Conservation (phyloP, 2,888 invertebrate species). For the Gymnocheta viridis region DNA sequence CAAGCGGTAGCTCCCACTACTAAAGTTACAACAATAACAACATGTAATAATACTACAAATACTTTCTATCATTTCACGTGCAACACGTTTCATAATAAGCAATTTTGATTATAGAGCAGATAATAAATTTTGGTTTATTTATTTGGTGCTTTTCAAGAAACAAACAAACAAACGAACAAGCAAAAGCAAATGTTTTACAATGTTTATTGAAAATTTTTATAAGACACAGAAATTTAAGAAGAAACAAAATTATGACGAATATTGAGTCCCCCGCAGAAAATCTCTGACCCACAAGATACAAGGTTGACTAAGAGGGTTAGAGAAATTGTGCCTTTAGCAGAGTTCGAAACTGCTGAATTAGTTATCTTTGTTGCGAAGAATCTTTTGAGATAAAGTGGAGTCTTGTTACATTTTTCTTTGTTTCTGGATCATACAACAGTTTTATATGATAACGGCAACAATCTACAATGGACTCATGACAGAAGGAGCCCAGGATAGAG, state of each 20-base stretch:
- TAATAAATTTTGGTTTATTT: slow-evolving; percentile 68
- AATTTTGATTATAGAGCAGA: slow-evolving; percentile 80
- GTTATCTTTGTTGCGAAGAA: no score
- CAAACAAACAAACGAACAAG: background rate
- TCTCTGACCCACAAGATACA: background rate
- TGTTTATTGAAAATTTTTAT: background rate
- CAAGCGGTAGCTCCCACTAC: slow-evolving; percentile 70
- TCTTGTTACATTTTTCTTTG: no score
- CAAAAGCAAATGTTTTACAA: background rate
- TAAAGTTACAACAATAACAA: slow-evolving; percentile 57
- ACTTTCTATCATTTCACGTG: slow-evolving; percentile 66
- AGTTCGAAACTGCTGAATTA: no score
- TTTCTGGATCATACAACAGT: no score
- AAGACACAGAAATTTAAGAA: background rate
- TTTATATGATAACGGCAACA: no score
- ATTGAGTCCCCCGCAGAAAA: background rate
- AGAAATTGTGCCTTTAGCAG: background rate
- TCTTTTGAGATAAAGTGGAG: no score
- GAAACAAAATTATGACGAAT: background rate
- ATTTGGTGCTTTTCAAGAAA: slow-evolving; percentile 2
- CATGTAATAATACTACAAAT: slow-evolving; percentile 34
- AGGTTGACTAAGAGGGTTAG: background rate
- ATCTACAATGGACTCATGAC: no score
- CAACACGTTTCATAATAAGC: slow-evolving; percentile 79
- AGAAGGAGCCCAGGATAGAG: no score